Base-by-base conservation (phyloP, 92 coral and sea anemone genomes). In the Epizoanthus illoricatus region DNA sequence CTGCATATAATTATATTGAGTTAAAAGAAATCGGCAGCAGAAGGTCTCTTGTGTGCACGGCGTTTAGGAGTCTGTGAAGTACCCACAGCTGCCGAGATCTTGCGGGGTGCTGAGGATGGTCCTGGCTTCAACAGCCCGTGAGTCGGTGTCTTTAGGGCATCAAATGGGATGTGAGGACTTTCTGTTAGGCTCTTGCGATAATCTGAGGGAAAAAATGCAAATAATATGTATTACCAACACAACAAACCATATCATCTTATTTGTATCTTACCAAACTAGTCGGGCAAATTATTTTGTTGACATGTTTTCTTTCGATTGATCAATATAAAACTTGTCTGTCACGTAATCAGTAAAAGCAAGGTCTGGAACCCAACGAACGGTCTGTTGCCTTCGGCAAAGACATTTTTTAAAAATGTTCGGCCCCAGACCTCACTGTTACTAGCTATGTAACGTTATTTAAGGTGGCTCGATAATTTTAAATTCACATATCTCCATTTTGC, bases 111-210 rank as follows among this genome's bases (percentile, higher is more conserved):
- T 33, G 88, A 17, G 23, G 55, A n/a, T 28, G 75, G 79, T 12
- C 65, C 28, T 5, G 90, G 72, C 86, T 93, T 97, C 70, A 97
- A 75, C 21, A 92, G 71, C 5, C 98, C 91, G 65, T 88, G 97
- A 3, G 79, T 82, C 21, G 99, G 99, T 17, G 92, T 93, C 89
- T 81, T 91, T 43, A 21, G 65, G 24, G 98, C 98, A 89, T 91
- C 93, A 84, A 91, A 96, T 83, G 99, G 98, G 24, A 93, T 86
- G 11, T 73, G 70, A 36, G 99, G 99, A 79, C 98, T 95, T 15
- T 85, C 91, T 49, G 89, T 86, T 73, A 96, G 78, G 86, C 93
- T 91, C 86, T 85, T 90, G 63, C 80, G 92, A 86, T 93, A 96
- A 78, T 96, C 99, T 96, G 81, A 17, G 11, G 20, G 41, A 7